Evolutionary conservation across 2,113 vertebrate genomes (phyloP).

Genomic region (Neogobius melanostomus): DNA sequence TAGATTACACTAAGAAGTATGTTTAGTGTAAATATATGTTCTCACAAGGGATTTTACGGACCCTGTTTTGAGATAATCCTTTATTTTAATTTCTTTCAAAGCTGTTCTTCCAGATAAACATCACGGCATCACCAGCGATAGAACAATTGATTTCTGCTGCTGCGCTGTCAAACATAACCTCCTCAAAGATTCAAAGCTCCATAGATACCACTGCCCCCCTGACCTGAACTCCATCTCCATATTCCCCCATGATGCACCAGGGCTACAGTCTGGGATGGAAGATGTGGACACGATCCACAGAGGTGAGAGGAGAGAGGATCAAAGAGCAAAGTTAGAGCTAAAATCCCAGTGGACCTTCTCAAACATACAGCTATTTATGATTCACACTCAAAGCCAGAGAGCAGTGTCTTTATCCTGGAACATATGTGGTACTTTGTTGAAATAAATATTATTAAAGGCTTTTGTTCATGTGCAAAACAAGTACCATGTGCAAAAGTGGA

Average conservation of each 20-base stretch:
- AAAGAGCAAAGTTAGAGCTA: conserved; percentile 39
- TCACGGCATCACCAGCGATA: not conserved
- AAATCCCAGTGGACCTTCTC: conserved; percentile 16
- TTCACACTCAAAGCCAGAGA: not conserved
- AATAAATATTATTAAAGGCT: too few relatives aligned
- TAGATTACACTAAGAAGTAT: not conserved
- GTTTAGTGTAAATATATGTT: not conserved
- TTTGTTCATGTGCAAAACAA: too few relatives aligned
- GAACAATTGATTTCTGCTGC: not conserved
- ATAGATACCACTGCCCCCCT: not conserved
- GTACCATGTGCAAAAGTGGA: too few relatives aligned
- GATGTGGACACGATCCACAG: conserved; percentile 45
- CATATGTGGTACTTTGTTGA: not conserved
- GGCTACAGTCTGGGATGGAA: conserved; percentile 4
- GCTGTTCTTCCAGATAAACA: not conserved
- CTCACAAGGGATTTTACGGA: conserved; percentile 4
- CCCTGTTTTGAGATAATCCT: not conserved
- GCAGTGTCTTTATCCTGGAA: conserved; percentile 12
- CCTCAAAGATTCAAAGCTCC: not conserved
- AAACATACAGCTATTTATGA: conserved; percentile 26
- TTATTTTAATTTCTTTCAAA: not conserved
- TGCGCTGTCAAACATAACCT: conserved; percentile 7
- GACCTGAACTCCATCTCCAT: conserved; percentile 7
- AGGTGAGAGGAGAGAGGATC: conserved; percentile 40
- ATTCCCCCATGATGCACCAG: conserved; percentile 1